Conservation (phyloP, 2,113 vertebrate genomes). For the Ceuthmochares aereus region DNA sequence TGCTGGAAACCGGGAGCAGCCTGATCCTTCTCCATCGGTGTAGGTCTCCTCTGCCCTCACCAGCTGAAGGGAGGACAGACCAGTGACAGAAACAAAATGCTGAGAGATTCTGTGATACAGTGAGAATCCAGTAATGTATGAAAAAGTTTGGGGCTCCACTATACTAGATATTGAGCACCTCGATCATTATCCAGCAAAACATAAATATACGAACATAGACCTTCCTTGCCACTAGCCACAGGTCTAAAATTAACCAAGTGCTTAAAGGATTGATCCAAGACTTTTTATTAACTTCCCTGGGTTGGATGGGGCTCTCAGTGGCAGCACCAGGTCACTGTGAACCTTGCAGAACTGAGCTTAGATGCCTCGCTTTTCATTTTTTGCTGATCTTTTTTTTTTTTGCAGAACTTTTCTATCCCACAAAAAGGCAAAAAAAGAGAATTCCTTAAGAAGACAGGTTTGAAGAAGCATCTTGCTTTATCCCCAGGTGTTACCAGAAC, state of each 20-base stretch:
- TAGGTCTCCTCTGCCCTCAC: neutral
- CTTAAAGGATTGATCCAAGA: neutral
- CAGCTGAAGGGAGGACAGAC: neutral
- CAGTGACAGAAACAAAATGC: neutral
- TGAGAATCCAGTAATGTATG: neutral
- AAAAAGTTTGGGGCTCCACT: neutral
- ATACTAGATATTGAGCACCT: neutral
- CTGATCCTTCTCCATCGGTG: neutral
- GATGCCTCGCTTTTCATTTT: neutral
- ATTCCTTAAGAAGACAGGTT: neutral
- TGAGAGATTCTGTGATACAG: neutral
- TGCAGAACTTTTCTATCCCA: neutral
- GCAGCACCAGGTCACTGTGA: neutral
- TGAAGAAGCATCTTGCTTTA: neutral
- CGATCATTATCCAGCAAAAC: neutral
- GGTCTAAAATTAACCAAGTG: neutral
- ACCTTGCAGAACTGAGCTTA: neutral
- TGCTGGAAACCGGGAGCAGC: neutral
- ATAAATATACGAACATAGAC: neutral
- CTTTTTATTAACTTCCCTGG: neutral
- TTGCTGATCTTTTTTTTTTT: neutral
- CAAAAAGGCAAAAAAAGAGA: neutral
- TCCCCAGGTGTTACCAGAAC: neutral
- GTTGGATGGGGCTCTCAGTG: neutral
- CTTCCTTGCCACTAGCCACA: neutral